Conservation (phyloP, 2,797 vertebrate genomes). For the Morus bassanus region DNA sequence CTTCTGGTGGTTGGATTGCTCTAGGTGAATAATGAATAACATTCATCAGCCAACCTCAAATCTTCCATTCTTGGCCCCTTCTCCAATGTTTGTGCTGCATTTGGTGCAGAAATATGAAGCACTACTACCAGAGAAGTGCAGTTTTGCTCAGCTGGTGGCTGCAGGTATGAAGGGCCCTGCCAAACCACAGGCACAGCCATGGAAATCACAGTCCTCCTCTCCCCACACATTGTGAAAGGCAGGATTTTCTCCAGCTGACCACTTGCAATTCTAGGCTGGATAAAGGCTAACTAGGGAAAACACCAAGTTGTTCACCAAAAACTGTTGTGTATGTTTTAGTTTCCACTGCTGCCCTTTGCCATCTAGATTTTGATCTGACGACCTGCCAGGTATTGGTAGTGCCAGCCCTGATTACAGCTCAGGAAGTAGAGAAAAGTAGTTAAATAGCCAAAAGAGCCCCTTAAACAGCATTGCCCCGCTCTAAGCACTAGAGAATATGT, state of each 20-base stretch:
- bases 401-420: not conserved
- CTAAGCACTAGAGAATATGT: not conserved
- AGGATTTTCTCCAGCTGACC: not conserved
- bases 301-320: not conserved
- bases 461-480: not conserved
- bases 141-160: not conserved
- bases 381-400: not conserved
- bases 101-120: not conserved
- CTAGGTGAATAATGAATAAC: not conserved
- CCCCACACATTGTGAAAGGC: not conserved
- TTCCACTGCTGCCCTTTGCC: not conserved
- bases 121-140: not conserved
- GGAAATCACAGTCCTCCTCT: not conserved
- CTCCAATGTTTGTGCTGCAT: not conserved
- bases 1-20: not conserved
- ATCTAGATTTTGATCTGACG: not conserved
- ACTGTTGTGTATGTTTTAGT: not conserved
- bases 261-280: not conserved
- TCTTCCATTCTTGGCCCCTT: not conserved
- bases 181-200: not conserved
- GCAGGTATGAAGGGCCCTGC: not conserved
- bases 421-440: not conserved
- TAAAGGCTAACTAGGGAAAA: not conserved
- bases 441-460: not conserved
- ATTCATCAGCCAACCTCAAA: not conserved